phyloP scores from a whole-genome alignment of 2,113 vertebrate species.

The cattle (Bos taurus) region DNA sequence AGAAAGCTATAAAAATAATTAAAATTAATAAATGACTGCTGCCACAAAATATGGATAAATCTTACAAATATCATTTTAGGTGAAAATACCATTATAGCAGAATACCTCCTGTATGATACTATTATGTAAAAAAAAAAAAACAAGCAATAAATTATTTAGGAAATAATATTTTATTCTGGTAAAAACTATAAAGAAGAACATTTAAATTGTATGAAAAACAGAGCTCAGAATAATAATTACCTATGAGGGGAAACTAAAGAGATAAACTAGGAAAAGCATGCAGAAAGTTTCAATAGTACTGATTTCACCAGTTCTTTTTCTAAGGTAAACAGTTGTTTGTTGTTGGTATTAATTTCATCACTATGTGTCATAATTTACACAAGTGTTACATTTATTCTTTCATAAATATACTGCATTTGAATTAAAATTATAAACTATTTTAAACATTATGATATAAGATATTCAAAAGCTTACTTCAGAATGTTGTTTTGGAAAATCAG shows the following conservation, averaged over 20 bases:
- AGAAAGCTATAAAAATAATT: background rate
- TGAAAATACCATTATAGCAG: constrained; percentile 1
- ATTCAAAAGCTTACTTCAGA: background rate
- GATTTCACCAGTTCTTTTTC: background rate
- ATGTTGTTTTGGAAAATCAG: background rate
- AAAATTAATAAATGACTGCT: background rate
- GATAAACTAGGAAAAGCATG: background rate
- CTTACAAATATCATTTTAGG: background rate
- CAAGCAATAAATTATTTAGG: background rate
- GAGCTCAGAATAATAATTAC: background rate
- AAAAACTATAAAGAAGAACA: background rate
- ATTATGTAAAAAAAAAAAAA: background rate
- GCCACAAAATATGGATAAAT: background rate
- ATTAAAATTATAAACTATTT: background rate
- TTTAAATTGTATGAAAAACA: background rate
- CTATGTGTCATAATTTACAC: background rate
- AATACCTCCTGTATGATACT: background rate
- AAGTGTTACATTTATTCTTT: background rate
- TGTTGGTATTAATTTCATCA: background rate
- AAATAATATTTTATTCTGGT: background rate
- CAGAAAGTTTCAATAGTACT: background rate
- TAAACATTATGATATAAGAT: background rate
- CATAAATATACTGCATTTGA: background rate
- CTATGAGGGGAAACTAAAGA: background rate
- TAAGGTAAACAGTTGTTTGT: background rate